Conservation (phyloP, 2,888 invertebrate genomes). For the Sesamia inferens region DNA sequence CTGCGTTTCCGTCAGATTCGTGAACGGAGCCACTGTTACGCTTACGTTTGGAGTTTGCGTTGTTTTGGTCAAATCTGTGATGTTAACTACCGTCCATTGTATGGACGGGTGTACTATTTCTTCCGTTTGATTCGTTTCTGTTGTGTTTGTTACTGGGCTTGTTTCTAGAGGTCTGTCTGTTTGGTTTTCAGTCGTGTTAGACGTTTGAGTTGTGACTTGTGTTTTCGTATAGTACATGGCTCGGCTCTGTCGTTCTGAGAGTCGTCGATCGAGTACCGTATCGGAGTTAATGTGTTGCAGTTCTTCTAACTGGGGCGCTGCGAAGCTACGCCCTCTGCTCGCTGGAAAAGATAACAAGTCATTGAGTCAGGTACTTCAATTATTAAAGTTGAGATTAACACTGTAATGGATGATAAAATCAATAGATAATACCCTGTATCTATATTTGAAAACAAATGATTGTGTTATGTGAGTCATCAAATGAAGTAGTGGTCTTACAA, state of each 20-base stretch:
- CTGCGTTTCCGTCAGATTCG: slow-evolving; percentile 76
- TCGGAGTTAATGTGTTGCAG: slow-evolving; percentile 76
- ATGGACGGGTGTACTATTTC: slow-evolving; percentile 71
- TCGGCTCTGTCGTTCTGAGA: slow-evolving; percentile 77
- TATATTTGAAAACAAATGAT: no score
- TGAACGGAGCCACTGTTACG: slow-evolving; percentile 64
- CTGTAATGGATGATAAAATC: slow-evolving; percentile 36
- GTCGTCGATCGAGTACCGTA: slow-evolving; percentile 68
- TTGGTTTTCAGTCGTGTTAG: slow-evolving; percentile 72
- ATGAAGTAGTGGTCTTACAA: slow-evolving; percentile 13
- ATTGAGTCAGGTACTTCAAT: slow-evolving; percentile 29
- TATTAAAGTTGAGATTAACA: slow-evolving; percentile 1
- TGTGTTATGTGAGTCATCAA: slow-evolving; percentile 29
- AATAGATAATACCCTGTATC: slow-evolving; percentile 33
- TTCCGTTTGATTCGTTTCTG: slow-evolving; percentile 63
- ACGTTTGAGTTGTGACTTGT: slow-evolving; percentile 66
- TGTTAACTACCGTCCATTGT: slow-evolving; percentile 78
- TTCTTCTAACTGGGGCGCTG: slow-evolving; percentile 83
- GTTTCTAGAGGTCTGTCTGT: slow-evolving; percentile 56
- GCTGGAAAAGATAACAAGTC: slow-evolving; percentile 74
- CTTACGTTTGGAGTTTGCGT: slow-evolving; percentile 60
- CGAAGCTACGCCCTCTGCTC: slow-evolving; percentile 74
- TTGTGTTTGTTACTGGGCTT: slow-evolving; percentile 58
- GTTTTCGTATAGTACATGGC: slow-evolving; percentile 85
- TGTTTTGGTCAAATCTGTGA: slow-evolving; percentile 53